Conservation (phyloP, 1,140 invertebrate genomes). For the Drosophila equinoxialis region DNA sequence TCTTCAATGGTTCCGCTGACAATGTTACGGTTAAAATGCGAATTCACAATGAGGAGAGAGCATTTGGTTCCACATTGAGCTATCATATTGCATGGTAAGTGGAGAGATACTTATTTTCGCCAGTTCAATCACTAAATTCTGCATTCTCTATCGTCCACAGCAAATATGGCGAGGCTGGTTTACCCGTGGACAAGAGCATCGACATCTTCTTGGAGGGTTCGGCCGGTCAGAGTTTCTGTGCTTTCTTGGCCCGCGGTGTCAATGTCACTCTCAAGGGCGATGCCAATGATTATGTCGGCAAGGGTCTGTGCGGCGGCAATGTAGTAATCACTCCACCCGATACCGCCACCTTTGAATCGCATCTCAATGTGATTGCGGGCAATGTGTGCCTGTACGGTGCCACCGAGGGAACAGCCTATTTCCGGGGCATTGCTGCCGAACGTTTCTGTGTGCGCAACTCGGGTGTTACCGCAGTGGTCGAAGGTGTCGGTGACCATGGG, state of each 20-base stretch:
- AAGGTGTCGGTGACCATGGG: slow-evolving; percentile 98
- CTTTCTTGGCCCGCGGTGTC: slow-evolving; percentile 96
- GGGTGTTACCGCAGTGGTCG: slow-evolving; percentile 94
- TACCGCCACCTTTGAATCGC: slow-evolving; percentile 91
- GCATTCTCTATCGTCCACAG: slow-evolving; percentile 83
- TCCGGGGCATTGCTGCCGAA: slow-evolving; percentile 98
- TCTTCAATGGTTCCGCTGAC: slow-evolving; percentile 89
- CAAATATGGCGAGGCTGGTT: slow-evolving; percentile 93
- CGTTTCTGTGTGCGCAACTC: slow-evolving; percentile 99
- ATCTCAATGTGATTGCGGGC: slow-evolving; percentile 98
- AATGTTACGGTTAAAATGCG: slow-evolving; percentile 90
- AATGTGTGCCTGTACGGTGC: slow-evolving; percentile 99
- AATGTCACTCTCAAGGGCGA: slow-evolving; percentile 97
- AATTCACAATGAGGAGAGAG: slow-evolving; percentile 95
- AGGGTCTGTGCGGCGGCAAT: slow-evolving; percentile 96
- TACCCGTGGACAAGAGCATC: slow-evolving; percentile 92
- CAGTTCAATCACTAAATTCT: slow-evolving; percentile 2
- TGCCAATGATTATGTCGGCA: slow-evolving; percentile 99
- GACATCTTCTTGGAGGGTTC: slow-evolving; percentile 95
- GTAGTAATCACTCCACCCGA: slow-evolving; percentile 97
- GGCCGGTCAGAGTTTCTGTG: slow-evolving; percentile 99
- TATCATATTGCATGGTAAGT: slow-evolving; percentile 96
- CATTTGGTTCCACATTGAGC: slow-evolving; percentile 96
- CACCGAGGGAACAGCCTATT: slow-evolving; percentile 96
- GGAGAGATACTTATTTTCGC: background rate